Evolutionary conservation across 2,888 invertebrate genomes (phyloP).

Genomic region (Villa cingulata): DNA sequence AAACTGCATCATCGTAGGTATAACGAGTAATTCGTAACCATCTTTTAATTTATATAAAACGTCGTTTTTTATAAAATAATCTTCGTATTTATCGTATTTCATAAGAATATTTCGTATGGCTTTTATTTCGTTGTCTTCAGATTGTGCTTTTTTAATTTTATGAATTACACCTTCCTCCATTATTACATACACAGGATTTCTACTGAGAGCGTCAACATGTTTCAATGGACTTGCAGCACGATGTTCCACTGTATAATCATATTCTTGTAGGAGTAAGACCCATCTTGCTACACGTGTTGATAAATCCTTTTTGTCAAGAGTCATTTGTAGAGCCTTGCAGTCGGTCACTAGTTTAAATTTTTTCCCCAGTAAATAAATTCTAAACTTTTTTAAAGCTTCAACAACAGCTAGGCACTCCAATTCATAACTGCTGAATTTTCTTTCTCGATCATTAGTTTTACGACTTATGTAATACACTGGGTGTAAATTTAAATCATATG

Average conservation of each 20-base stretch:
- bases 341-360: constrained; percentile 14
- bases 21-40: no score
- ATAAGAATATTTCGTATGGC: no score
- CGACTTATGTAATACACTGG: constrained; percentile 7
- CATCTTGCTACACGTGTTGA: constrained; percentile 12
- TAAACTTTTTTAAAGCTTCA: not conserved
- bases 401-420: constrained; percentile 8
- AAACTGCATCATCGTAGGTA: no score
- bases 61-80: no score
- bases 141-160: no score
- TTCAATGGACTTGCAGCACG: constrained; percentile 12
- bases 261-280: constrained; percentile 17
- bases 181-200: constrained; percentile 11
- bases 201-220: constrained; percentile 17
- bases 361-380: constrained; percentile 9
- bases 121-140: no score
- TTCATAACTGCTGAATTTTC: constrained; percentile 2
- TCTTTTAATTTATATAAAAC: no score
- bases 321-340: constrained; percentile 12
- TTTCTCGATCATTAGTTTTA: not conserved
- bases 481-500: constrained; percentile 1
- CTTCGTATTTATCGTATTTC: no score
- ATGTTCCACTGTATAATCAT: constrained; percentile 16
- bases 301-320: constrained; percentile 13
- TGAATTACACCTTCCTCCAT: not conserved